A percentile compares a stretch with the other conserved stretches of the same genome.
These are phyloP conservation scores for Ranitomeya variabilis DNA, from an alignment of 2,113 vertebrate genomes.

Conservation along the genomic window DNA sequence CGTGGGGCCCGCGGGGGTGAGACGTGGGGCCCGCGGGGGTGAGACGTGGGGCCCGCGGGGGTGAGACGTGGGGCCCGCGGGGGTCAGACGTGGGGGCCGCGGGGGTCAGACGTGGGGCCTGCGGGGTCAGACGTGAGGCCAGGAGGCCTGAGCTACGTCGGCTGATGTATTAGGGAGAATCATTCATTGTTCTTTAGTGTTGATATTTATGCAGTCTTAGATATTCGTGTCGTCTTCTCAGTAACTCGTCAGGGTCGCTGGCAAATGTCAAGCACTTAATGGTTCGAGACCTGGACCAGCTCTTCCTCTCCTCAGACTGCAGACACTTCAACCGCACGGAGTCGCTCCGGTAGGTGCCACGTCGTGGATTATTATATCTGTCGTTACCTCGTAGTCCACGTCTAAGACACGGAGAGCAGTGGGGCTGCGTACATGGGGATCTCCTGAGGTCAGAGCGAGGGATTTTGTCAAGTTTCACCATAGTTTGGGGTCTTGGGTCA, in stretches of 20 bases:
- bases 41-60: no score
- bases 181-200: no score
- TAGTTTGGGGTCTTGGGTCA: no score
- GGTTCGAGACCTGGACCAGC: conserved; percentile 82
- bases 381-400: no score
- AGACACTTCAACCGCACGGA: conserved; percentile 89
- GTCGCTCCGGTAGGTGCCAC: conserved; percentile 79
- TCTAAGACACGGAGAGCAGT: not conserved
- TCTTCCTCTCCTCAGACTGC: conserved; percentile 84
- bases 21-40: not conserved
- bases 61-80: no score
- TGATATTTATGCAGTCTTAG: not conserved
- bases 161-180: no score
- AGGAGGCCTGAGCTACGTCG: no score
- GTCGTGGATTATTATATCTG: not conserved
- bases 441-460: not conserved
- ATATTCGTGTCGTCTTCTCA: conserved; percentile 55
- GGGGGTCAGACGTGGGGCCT: no score
- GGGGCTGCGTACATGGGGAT: not conserved
- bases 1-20: not conserved
- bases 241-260: conserved; percentile 81
- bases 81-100: no score
- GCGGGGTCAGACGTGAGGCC: not conserved
- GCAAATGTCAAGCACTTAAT: conserved; percentile 81
- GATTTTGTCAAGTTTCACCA: no score